Evolutionary conservation across 2,113 vertebrate genomes (phyloP).

Genomic region (Galeopterus variegatus): DNA sequence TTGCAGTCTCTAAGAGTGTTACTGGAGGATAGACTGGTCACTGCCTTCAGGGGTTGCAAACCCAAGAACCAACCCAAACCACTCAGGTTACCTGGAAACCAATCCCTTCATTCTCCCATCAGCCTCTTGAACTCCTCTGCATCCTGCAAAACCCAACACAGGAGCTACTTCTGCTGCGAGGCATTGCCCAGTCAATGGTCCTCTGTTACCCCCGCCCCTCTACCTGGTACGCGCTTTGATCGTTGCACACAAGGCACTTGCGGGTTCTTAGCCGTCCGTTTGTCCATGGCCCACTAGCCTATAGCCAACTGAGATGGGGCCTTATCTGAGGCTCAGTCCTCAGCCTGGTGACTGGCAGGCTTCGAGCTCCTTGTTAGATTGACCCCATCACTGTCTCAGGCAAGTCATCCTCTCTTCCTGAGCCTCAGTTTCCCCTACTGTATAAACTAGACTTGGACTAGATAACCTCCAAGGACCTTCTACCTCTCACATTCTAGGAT

Average conservation of each 20-base stretch:
- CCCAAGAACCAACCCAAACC: neutral
- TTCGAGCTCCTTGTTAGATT: neutral
- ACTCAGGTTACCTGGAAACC: neutral
- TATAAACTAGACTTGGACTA: neutral
- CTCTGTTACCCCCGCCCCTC: fast-evolving
- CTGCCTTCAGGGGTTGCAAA: neutral
- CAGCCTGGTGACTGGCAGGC: neutral
- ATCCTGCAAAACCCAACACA: conserved; percentile 51
- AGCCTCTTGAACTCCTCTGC: conserved; percentile 31
- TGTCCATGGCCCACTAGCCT: neutral
- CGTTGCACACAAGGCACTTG: fast-evolving
- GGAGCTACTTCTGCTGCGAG: neutral
- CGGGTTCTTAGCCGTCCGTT: neutral
- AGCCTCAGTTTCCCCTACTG: neutral
- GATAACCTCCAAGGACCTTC: no score
- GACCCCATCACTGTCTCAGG: neutral
- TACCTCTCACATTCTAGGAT: neutral
- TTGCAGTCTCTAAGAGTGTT: fast-evolving
- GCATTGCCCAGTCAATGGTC: neutral
- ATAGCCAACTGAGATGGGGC: neutral
- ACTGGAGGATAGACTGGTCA: no score
- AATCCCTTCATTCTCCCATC: neutral
- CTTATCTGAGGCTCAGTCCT: neutral
- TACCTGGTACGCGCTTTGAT: fast-evolving
- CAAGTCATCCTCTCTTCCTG: neutral